Conservation (phyloP, 2,113 vertebrate genomes). For the Micronycteris hirsuta region DNA sequence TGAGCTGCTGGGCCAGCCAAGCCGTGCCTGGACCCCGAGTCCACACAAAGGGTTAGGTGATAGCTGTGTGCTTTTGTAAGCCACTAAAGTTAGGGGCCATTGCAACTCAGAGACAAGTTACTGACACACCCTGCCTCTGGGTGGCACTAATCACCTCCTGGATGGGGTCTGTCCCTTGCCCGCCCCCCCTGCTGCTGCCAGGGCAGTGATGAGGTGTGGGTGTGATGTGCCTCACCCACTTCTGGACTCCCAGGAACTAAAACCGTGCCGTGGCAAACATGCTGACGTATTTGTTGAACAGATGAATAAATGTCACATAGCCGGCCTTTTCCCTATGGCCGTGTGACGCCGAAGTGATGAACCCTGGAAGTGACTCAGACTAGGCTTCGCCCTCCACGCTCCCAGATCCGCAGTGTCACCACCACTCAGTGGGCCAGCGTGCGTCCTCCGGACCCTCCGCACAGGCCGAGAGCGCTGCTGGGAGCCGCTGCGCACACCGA, state of each 20-base stretch:
- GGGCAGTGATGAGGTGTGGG: neutral
- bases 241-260: neutral
- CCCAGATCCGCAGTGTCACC: neutral
- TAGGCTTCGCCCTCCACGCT: neutral
- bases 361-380: neutral
- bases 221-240: neutral
- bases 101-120: neutral
- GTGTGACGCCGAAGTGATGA: accelerated
- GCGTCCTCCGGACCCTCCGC: accelerated
- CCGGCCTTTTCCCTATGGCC: neutral
- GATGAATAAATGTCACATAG: neutral
- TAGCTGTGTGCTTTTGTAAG: neutral
- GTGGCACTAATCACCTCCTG: neutral
- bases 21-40: neutral
- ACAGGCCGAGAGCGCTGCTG: neutral
- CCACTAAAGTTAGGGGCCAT: neutral
- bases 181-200: neutral
- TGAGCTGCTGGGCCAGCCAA: neutral
- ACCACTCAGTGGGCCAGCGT: accelerated
- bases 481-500: neutral
- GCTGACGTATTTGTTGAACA: neutral
- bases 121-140: too few relatives aligned
- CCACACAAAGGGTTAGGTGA: neutral
- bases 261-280: neutral
- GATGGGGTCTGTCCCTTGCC: neutral